phyloP scores from a whole-genome alignment of 2,797 vertebrate species.

The Podargus strigoides region DNA sequence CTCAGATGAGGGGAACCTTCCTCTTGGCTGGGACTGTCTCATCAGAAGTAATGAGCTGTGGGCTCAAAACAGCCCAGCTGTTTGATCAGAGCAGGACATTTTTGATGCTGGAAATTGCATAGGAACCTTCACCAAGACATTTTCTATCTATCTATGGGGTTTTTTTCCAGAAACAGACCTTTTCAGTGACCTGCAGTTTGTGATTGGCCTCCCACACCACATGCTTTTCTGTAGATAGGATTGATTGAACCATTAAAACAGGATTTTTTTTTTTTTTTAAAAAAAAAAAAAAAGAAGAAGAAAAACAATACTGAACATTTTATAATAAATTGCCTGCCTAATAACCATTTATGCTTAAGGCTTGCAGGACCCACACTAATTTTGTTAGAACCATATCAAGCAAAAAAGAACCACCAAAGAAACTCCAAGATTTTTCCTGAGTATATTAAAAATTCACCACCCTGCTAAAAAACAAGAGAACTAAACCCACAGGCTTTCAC shows the following conservation, averaged over 20 bases:
- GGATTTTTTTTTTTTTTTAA: neutral
- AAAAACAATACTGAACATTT: neutral
- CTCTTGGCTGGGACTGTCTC: neutral
- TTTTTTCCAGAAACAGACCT: neutral
- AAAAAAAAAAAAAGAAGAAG: neutral
- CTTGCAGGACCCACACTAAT: neutral
- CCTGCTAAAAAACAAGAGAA: neutral
- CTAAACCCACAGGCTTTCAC: neutral
- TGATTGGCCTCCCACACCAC: fast-evolving
- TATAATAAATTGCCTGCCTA: neutral
- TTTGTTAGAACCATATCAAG: neutral
- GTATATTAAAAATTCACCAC: neutral
- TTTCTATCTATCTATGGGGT: neutral
- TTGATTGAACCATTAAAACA: neutral
- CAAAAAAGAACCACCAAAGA: neutral
- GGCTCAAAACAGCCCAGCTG: neutral
- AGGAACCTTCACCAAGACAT: neutral
- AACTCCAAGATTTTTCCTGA: neutral
- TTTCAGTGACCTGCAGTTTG: neutral
- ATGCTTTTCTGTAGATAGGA: neutral
- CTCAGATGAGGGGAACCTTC: neutral
- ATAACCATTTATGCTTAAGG: neutral
- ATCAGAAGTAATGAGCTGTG: neutral
- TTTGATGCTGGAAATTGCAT: neutral
- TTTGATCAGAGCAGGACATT: neutral